Evolutionary conservation across 2,113 vertebrate species (phyloP), one percentile per base, ranked within the genome.

Genomic region (Tachysurus vachellii): DNA sequence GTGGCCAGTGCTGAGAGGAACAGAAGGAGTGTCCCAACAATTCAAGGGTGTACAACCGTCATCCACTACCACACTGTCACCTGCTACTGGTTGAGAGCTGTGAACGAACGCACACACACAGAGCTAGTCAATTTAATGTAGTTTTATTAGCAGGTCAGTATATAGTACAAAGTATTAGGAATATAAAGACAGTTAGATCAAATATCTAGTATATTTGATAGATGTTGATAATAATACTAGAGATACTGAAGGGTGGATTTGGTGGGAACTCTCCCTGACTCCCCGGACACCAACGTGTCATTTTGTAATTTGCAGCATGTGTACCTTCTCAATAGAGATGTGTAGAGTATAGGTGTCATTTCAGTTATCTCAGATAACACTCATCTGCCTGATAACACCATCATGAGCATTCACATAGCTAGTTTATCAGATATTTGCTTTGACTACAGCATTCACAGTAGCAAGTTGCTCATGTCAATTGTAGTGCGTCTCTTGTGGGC

Each of bases 1-100:
- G 53, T 93, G 97, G 87, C 97, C 95, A 0, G 97, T 97, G 91
- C 96, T 98, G 91, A 98, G 92, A 56, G 96, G 95, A 17, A 91
- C 93, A 0, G 91, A 88, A 76, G 93, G 94, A 62, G 93, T 92
- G 57, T 96, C 95, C 6, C 94, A 94, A 85, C 89, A 90, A 70
- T 88, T 86, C 26, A 91, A 36, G 36, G 36, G 91, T 86, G 91
- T 83, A 71, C 90, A 89, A 5, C 85, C 89, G 10, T 89, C 91
- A 26, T 90, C 90, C 68, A 89, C 87, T 26, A 82, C 87, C 57
- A 53, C 84, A 68, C 82, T 87, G 28, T 89, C 86, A 79, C 42
- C 70, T 54, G 83, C 87, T 9, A 68, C 84, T 23, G 84, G 6
- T 11, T 61, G 81, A 50, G 86, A 31, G 36, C 89, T 76, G 54